Base-by-base conservation (phyloP, 2,113 vertebrate species). In the Eurystomus gularis region DNA sequence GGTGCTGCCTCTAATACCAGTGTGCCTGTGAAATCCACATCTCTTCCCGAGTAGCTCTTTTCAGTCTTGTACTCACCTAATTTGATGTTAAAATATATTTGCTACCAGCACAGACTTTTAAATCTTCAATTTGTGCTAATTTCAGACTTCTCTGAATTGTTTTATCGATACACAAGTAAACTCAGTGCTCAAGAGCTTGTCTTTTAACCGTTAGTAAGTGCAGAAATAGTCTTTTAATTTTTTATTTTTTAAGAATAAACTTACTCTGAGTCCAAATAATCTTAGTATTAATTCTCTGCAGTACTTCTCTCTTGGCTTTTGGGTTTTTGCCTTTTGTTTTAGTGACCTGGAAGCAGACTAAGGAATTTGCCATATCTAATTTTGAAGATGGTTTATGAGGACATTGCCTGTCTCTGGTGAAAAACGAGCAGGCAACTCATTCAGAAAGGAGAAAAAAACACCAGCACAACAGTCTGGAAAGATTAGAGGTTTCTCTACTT, bases 1-100 rank as follows among this genome's bases (percentile, higher is more conserved):
- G 62, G 11, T 18, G 5, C 17, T 57, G 10, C 40, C 13, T 69
- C 15, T 24, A 28, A 25, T 3, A 4, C 15, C 18, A 0, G 0
- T 3, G 6, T 3, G 3, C 7, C 42, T 54, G 25, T 76, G 73
- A 70, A 85, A 79, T 35, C 4, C 0, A 8, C 54, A 42, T 12
- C 9, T 46, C 5, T 51, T 90, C 46, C 39, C 29, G 65, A 6
- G 25, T 54, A 72, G 3, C 18, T 88, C 6, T 5, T 65, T 72
- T 69, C 29, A 39, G 29, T n/a, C 64, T 60, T n/a, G 3, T n/a
- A 3, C 40, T 60, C 17, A 24, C 6, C 33, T 76, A 16, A 33
- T 72, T 68, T 55, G 23, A 10, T 3, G 1, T 65, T 69, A n/a
- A 70, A 61, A 65, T 75, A 4, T 31, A 12, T 79, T 89, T 83